Percentiles rank a stretch among this genome's conserved stretches.
These are phyloP conservation scores for Candoia aspera DNA, from an alignment of 2,113 vertebrate genomes.

Conservation along the genomic window DNA sequence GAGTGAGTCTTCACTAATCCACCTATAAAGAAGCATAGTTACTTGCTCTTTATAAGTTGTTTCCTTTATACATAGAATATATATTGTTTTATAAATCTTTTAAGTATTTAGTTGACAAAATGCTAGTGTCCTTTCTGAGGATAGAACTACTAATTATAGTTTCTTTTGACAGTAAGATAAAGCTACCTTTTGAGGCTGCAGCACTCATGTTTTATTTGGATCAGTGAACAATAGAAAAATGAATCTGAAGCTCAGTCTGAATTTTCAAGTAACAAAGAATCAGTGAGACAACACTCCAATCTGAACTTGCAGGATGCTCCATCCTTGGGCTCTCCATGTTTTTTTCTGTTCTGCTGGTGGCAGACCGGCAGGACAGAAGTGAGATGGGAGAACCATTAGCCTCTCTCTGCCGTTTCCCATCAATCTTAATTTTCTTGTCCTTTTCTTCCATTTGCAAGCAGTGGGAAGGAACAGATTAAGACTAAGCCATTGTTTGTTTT, in stretches of 20 bases:
- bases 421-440: background rate
- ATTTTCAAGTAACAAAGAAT: background rate
- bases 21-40: background rate
- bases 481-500: background rate
- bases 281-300: background rate
- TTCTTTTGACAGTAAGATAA: background rate
- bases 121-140: background rate
- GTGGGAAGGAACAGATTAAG: background rate
- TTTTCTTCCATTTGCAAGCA: background rate
- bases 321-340: background rate
- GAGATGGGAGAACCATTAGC: background rate
- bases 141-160: background rate
- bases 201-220: background rate
- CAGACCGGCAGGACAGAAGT: background rate
- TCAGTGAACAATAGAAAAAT: background rate
- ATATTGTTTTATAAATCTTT: background rate
- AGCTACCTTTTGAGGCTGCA: background rate
- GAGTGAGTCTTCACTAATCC: background rate
- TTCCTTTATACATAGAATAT: background rate
- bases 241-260: background rate
- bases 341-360: background rate
- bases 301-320: background rate
- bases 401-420: background rate
- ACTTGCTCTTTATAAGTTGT: background rate
- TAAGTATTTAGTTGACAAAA: background rate